phyloP scores from a whole-genome alignment of 2,888 invertebrate genomes.

The Mythimna pallens region DNA sequence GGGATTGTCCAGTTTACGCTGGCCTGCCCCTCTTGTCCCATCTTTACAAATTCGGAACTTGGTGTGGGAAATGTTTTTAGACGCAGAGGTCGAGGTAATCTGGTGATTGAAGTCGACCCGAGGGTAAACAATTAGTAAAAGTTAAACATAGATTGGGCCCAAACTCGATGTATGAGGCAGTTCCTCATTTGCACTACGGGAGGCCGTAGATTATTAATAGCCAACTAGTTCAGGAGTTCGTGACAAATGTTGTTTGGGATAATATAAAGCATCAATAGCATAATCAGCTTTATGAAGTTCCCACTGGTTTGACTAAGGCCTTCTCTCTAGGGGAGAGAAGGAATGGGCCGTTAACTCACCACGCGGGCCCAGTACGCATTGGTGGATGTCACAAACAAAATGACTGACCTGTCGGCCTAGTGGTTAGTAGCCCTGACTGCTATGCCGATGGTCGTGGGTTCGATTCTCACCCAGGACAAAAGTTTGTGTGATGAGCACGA shows the following conservation, averaged over 20 bases:
- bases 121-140: constrained; percentile 85
- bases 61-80: constrained; percentile 22
- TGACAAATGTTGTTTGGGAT: not conserved
- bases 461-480: too few relatives aligned
- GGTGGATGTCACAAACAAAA: too few relatives aligned
- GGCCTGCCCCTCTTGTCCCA: constrained; percentile 56
- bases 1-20: constrained; percentile 62
- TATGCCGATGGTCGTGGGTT: too few relatives aligned
- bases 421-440: too few relatives aligned
- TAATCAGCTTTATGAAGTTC: too few relatives aligned
- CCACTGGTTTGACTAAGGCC: too few relatives aligned
- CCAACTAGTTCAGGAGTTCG: constrained; percentile 36
- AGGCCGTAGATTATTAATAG: constrained; percentile 71
- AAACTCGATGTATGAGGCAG: constrained; percentile 74
- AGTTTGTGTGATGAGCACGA: too few relatives aligned
- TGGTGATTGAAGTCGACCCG: constrained; percentile 75
- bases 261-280: not conserved
- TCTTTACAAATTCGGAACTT: constrained; percentile 22
- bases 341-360: too few relatives aligned
- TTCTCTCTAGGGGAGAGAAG: too few relatives aligned
- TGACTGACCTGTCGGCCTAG: too few relatives aligned
- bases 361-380: too few relatives aligned
- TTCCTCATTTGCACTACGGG: constrained; percentile 74
- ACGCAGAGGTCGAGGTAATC: constrained; percentile 58
- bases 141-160: constrained; percentile 83